Base-by-base conservation (phyloP, 1,140 invertebrate genomes). In the Drosophila ficusphila region DNA sequence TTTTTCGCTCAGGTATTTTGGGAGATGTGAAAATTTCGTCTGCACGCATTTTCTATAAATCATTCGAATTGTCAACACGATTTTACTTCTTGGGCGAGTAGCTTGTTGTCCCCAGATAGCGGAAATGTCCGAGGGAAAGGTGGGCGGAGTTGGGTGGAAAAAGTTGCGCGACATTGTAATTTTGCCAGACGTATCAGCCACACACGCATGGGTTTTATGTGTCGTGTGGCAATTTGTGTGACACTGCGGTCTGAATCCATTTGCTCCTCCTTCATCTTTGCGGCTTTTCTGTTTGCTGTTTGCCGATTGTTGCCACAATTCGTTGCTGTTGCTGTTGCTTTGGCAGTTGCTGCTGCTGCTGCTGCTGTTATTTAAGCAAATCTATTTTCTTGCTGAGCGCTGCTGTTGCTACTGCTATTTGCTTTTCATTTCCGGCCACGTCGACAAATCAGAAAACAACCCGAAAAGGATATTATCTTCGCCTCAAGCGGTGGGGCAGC, bases 401-500 rank as follows among this genome's bases (percentile, higher is more conserved):
- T 74, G 47, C 49, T 21, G 46, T 9, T 46, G 47, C 31, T 44
- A 54, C 33, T 56, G 81, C 68, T 86, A 79, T 86, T 86, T 86
- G 82, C 73, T 86, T 86, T 86, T 86, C 81, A 86, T 86, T 86
- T 86, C 81, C 81, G 81, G 82, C 82, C 73, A 88, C 77, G 82
- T 78, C 82, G 82, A 86, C 82, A 88, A 86, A 86, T 86, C 82
- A 88, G 60, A 86, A 77, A 64, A 51, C 57, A 54, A 65, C 27
- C 60, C 73, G 41, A 61, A 82, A 86, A 86, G 81, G 81, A 86
- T 88, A 86, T 86, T 81, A 86, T 86, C 82, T 81, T 56, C 67
- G 70, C 79, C 64, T 74, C 58, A 76, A 39, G 49, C 12, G 34
- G 14, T 25, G 8, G 19, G 6, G 18, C 29, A 21, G 34, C 11